phyloP scores from a whole-genome alignment of 1,140 invertebrate species.

The Mizuhopecten yessoensis region DNA sequence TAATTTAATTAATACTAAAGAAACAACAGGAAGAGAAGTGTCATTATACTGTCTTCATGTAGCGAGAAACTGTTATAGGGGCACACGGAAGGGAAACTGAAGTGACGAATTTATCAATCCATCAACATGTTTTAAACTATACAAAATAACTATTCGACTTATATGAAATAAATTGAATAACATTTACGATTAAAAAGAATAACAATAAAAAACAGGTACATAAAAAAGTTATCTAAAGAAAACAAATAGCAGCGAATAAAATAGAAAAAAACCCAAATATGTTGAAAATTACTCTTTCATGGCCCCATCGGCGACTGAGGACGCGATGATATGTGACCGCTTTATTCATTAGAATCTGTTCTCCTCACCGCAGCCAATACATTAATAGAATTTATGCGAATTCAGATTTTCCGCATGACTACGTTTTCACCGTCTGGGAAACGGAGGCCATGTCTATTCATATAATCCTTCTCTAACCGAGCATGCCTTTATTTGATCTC shows the following conservation, averaged over 20 bases:
- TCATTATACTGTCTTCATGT: neutral
- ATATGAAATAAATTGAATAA: neutral
- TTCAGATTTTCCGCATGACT: neutral
- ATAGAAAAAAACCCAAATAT: neutral
- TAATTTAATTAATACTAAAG: neutral
- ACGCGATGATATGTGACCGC: neutral
- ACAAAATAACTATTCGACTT: neutral
- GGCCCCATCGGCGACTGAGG: neutral
- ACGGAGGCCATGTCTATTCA: neutral
- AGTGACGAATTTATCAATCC: no score
- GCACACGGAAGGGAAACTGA: neutral
- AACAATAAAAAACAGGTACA: neutral
- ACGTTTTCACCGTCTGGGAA: slow-evolving; percentile 14
- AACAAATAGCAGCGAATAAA: no score
- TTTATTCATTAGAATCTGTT: slow-evolving; percentile 30
- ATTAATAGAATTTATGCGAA: slow-evolving; percentile 22
- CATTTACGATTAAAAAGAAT: neutral
- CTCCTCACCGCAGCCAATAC: slow-evolving; percentile 24
- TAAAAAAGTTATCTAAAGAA: neutral
- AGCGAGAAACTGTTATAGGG: neutral
- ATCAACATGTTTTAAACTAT: no score
- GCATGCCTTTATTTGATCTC: slow-evolving; percentile 1
- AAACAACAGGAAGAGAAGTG: slow-evolving; percentile 15
- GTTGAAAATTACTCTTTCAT: neutral
- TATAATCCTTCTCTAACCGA: neutral